These are phyloP conservation scores for Scaptomyza cyrtandrae DNA, from an alignment of 2,888 invertebrate species.

Conservation along the genomic window DNA sequence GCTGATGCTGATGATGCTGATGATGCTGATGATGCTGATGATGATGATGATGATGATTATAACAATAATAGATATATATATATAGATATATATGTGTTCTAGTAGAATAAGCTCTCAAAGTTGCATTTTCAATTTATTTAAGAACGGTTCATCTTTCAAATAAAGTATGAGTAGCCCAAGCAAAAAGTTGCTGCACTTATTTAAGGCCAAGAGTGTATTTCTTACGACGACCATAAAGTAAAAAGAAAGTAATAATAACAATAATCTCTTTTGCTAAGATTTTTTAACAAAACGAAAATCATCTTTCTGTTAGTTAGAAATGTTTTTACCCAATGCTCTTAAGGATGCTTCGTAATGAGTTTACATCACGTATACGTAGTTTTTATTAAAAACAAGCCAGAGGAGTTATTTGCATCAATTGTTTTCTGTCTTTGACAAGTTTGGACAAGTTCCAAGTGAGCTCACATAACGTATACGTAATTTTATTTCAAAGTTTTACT, in stretches of 20 bases:
- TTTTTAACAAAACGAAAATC: no score
- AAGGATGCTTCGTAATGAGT: no score
- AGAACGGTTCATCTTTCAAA: background rate
- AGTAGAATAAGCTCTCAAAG: background rate
- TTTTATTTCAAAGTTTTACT: background rate
- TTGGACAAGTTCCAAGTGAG: background rate
- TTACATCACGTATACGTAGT: no score
- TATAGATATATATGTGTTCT: no score
- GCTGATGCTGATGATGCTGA: background rate
- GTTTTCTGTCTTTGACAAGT: no score
- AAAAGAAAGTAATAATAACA: no score
- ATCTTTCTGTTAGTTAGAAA: no score
- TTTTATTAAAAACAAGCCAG: no score
- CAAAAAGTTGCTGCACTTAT: background rate
- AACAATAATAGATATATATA: background rate
- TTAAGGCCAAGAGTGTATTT: background rate
- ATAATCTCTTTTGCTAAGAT: no score
- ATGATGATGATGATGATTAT: background rate
- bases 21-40: constrained; percentile 6
- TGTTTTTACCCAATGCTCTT: no score
- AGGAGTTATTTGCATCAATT: no score
- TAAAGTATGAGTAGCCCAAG: background rate
- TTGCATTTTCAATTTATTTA: background rate
- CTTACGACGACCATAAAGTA: no score
- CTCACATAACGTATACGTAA: background rate